Conservation (phyloP, 2,888 invertebrate genomes). For the Xestia ashworthii region DNA sequence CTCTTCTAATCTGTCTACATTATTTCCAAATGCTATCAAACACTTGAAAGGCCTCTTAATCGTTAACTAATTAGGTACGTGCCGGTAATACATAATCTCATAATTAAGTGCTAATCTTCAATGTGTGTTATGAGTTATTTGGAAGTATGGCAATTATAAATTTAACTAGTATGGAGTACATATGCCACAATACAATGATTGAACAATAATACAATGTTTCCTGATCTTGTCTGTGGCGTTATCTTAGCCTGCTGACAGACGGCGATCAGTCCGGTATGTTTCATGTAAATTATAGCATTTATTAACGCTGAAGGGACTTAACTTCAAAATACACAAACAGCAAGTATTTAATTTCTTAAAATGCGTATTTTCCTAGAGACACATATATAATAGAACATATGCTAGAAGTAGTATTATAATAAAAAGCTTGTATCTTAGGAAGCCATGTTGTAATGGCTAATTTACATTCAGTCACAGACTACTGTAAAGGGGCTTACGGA, state of each 20-base stretch:
- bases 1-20: slow-evolving; percentile 69
- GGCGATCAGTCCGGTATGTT: slow-evolving; percentile 33
- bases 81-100: slow-evolving; percentile 64
- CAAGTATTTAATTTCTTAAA: slow-evolving; percentile 2
- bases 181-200: slow-evolving; percentile 33
- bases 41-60: slow-evolving; percentile 68
- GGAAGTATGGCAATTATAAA: slow-evolving; percentile 40
- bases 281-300: slow-evolving; percentile 68
- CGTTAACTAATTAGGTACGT: slow-evolving; percentile 64
- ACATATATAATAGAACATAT: not conserved
- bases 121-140: slow-evolving; percentile 34
- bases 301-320: slow-evolving; percentile 33
- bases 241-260: slow-evolving; percentile 1
- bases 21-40: slow-evolving; percentile 63
- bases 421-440: slow-evolving; percentile 19
- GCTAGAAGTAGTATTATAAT: not conserved
- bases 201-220: slow-evolving; percentile 38
- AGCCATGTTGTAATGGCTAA: not conserved
- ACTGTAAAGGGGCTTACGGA: too few species aligned
- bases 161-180: slow-evolving; percentile 47
- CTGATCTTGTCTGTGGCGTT: slow-evolving; percentile 18
- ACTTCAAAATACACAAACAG: slow-evolving; percentile 45
- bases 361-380: not conserved
- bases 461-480: too few species aligned
- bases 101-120: slow-evolving; percentile 42